Percentiles rank a stretch among this genome's conserved stretches.
phyloP scores from a whole-genome alignment of 2,113 vertebrate genomes.

The Sturnira hondurensis region DNA sequence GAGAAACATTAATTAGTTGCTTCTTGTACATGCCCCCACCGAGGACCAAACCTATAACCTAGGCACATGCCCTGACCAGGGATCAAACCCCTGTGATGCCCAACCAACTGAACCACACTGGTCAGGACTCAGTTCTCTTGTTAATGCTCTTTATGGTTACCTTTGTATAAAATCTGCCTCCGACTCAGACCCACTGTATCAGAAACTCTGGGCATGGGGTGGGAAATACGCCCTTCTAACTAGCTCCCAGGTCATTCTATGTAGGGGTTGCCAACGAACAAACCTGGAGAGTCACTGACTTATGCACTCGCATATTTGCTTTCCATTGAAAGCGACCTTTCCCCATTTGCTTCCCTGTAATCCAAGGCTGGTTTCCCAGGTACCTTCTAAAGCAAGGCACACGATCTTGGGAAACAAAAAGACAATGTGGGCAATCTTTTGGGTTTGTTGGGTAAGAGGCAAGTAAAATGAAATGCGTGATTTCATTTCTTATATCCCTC shows the following conservation, averaged over 20 bases:
- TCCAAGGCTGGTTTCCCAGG: not conserved
- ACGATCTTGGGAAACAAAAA: conserved; percentile 30
- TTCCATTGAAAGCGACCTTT: not conserved
- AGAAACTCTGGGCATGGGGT: not conserved
- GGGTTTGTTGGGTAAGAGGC: not conserved
- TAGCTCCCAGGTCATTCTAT: not conserved
- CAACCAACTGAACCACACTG: too few relatives aligned
- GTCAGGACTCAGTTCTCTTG: too few relatives aligned
- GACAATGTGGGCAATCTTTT: conserved; percentile 14
- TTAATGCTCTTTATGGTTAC: not conserved
- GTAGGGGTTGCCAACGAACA: not conserved
- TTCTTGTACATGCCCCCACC: too few relatives aligned
- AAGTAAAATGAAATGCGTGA: conserved; percentile 52
- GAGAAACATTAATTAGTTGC: too few relatives aligned
- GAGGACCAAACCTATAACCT: too few relatives aligned
- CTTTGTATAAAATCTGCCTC: not conserved
- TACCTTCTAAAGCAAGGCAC: conserved; percentile 6
- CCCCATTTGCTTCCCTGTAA: not conserved
- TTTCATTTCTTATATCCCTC: conserved; percentile 54
- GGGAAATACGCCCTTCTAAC: not conserved
- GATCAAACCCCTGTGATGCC: too few relatives aligned
- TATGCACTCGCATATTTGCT: not conserved
- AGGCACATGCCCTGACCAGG: too few relatives aligned
- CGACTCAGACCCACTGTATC: not conserved
- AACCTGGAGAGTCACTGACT: not conserved